Evolutionary conservation across 1,140 invertebrate species (phyloP).

Genomic region (Drosophila takahashii): DNA sequence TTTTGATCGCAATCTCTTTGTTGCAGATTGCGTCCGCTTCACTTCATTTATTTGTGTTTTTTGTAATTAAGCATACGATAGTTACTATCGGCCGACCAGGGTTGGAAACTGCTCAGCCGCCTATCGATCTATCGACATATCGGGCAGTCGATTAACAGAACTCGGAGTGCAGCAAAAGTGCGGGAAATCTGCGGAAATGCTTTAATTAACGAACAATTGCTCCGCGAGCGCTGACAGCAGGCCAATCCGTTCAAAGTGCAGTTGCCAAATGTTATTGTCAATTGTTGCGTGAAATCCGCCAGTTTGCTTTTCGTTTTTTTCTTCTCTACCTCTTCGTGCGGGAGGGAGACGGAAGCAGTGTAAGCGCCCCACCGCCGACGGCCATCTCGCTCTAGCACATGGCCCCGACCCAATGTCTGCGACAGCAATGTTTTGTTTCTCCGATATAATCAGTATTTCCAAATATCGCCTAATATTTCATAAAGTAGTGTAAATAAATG

Average conservation of each 20-base stretch:
- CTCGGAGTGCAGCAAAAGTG: slow-evolving; percentile 36
- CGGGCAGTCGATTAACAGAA: slow-evolving; percentile 7
- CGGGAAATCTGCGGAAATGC: slow-evolving; percentile 47
- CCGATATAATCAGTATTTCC: slow-evolving; percentile 11
- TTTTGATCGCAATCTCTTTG: slow-evolving; percentile 59
- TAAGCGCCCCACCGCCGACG: slow-evolving; percentile 17
- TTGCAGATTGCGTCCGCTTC: slow-evolving; percentile 47
- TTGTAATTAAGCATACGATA: slow-evolving; percentile 43
- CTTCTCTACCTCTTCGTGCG: slow-evolving; percentile 76
- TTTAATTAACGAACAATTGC: slow-evolving; percentile 8
- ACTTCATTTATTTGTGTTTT: slow-evolving; percentile 51
- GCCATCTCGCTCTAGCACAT: slow-evolving; percentile 49
- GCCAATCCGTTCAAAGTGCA: slow-evolving; percentile 17
- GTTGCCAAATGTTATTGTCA: slow-evolving; percentile 42
- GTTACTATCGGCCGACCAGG: slow-evolving; percentile 8
- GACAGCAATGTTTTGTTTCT: slow-evolving; percentile 58
- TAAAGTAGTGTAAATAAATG: neutral
- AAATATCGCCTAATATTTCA: neutral
- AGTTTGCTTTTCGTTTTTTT: slow-evolving; percentile 75
- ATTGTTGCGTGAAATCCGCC: slow-evolving; percentile 63
- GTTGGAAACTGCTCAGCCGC: neutral
- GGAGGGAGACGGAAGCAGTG: slow-evolving; percentile 53
- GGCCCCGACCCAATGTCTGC: slow-evolving; percentile 66
- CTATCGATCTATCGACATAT: slow-evolving; percentile 4
- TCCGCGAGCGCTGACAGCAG: neutral